Evolutionary conservation across 2,888 invertebrate species (phyloP), one percentile per base, ranked within the genome.

Genomic region (Operophtera brumata): DNA sequence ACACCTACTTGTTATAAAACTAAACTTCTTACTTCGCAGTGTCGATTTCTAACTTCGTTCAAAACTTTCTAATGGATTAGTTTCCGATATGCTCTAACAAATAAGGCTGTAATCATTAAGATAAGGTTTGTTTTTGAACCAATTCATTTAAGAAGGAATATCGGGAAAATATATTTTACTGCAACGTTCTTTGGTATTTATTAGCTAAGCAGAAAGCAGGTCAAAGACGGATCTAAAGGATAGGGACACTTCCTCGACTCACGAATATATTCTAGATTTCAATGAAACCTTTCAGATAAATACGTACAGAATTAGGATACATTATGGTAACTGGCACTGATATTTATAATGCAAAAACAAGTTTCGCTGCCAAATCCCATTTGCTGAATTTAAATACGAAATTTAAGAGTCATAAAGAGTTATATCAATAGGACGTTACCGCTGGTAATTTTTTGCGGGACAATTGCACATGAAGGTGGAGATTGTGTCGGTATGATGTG

Each of bases 401-500:
- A 20, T 20, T 20, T 34, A 37, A 45, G 47, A 48, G 40, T 11
- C 42, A 25, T 42, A 52, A 47, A 20, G 20, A 20, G 20, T 20
- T 20, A 20, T 20, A 41, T 58, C 67, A 65, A 65, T 8, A 54
- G 71, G 63, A 54, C 62, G 65, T 45, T 43, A 14, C 48, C 45
- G 42, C 34, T 55, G 66, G 70, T 70, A 68, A 62, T 70, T 74
- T 75, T 72, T 76, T 66, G 51, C 55, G 56, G 67, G 66, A 73
- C 73, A 67, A 70, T 69, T 71, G 71, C 69, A 65, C 71, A 66
- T 65, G 62, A 64, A 71, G 70, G 69, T 67, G 67, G 68, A 74
- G 75, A 73, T 76, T 73, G 71, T 71, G 73, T 68, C 70, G 63
- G 71, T 69, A 71, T 75, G 75, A 76, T 75, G 69, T 71, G 75